Evolutionary conservation across 2,797 vertebrate species (phyloP), one percentile per base, ranked within the genome.

Genomic region (Mycteria americana): DNA sequence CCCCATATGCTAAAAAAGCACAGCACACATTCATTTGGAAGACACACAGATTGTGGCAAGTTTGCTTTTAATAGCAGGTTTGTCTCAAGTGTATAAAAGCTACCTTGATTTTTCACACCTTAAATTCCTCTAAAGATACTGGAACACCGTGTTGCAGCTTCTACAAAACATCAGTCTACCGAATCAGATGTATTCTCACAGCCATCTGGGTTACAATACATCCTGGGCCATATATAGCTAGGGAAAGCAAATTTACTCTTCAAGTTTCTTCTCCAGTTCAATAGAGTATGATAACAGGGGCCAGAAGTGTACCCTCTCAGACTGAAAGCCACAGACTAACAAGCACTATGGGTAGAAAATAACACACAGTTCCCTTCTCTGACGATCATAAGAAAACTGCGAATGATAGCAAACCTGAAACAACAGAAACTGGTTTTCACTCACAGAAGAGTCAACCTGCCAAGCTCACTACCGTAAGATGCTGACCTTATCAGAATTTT

Each of bases 181-280:
- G 75, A 76, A 91, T 73, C 30, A 64, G 13, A 50, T 3, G 27
- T 59, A 64, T 39, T 53, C 51, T 85, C 73, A 68, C 41, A 81
- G 53, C 19, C 65, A 53, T 2, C 31, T 24, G 28, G 39, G 18
- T 70, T 70, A 80, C 18, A 30, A 51, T 28, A 77, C 24, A 84
- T 48, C 65, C 50, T 0, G 0, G 48, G 21, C 50, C 33, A 37
- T 4, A 27, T 2, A 45, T 0, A 76, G 35, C 19, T 18, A 53
- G 13, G 33, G 22, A 89, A 95, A 70, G 56, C 46, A 18, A 85
- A 54, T 74, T 79, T 79, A 37, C 24, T 80, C 54, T 59, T 64
- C 35, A 2, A 19, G 90, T 86, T 86, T 89, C 70, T 82, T 69
- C 56, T 60, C 51, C 46, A 79, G 70, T 70, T 73, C 78, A 65